phyloP scores from a whole-genome alignment of 2,888 invertebrate genomes.

The Epinotia brunnichana region DNA sequence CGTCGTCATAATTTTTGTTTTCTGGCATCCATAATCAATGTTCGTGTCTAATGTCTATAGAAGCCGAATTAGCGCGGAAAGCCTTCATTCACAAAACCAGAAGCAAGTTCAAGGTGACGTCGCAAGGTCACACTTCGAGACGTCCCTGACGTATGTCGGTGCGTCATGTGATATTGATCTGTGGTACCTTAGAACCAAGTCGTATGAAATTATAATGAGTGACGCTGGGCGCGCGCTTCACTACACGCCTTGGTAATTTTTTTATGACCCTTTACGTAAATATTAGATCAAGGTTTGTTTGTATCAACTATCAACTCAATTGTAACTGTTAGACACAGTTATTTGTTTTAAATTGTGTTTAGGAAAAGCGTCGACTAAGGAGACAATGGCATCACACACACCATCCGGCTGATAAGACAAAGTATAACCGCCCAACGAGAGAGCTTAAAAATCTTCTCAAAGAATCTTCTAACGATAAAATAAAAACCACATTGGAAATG shows the following conservation, averaged over 20 bases:
- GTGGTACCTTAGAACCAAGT: slow-evolving; percentile 22
- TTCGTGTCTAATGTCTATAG: neutral
- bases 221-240: slow-evolving; percentile 20
- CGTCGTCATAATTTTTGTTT: slow-evolving; percentile 22
- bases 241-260: slow-evolving; percentile 21
- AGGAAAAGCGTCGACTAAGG: too few relatives aligned
- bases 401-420: too few relatives aligned
- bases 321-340: too few relatives aligned
- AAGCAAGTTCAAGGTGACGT: slow-evolving; percentile 32
- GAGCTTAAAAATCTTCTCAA: too few relatives aligned
- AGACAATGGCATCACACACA: too few relatives aligned
- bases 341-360: slow-evolving; percentile 7
- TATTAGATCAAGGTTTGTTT: slow-evolving; percentile 24
- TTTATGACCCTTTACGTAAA: slow-evolving; percentile 20
- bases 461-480: too few relatives aligned
- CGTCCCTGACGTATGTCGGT: slow-evolving; percentile 41
- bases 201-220: slow-evolving; percentile 43
- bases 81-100: slow-evolving; percentile 39
- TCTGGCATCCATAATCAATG: slow-evolving; percentile 24
- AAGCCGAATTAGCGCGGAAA: slow-evolving; percentile 22
- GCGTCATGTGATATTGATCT: slow-evolving; percentile 43
- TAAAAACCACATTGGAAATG: too few relatives aligned
- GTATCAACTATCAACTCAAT: neutral
- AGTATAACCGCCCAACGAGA: too few relatives aligned
- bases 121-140: slow-evolving; percentile 33